Percentiles rank a stretch among this genome's conserved stretches.
Conservation (phyloP, 2,888 invertebrate genomes). For the Chrysolina oricalcia region DNA sequence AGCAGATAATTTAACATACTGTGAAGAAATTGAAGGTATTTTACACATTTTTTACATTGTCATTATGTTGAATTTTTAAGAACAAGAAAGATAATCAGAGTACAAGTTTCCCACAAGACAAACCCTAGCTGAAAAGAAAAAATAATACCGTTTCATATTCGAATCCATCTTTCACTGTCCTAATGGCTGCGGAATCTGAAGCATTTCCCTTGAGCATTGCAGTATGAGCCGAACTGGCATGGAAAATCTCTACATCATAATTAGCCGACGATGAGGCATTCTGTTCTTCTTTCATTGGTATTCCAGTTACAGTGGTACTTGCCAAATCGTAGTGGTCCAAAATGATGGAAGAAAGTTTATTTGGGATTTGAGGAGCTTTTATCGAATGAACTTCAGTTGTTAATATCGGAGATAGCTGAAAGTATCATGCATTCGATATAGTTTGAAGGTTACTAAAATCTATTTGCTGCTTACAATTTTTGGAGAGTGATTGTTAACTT, state of each 20-base stretch:
- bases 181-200: constrained; percentile 77
- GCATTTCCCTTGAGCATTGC: constrained; percentile 81
- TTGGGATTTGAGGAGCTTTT: constrained; percentile 83
- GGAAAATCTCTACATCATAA: constrained; percentile 98
- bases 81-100: too few species aligned
- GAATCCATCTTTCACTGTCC: constrained; percentile 82
- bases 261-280: constrained; percentile 98
- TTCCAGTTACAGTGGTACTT: constrained; percentile 95
- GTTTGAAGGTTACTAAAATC: neutral
- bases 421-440: constrained; percentile 31
- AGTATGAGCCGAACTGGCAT: constrained; percentile 88
- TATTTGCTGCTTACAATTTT: constrained; percentile 76
- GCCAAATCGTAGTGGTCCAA: constrained; percentile 92
- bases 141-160: constrained; percentile 81
- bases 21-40: too few species aligned
- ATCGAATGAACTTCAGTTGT: constrained; percentile 88
- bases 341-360: constrained; percentile 83
- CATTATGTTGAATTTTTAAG: too few species aligned
- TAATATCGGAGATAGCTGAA: constrained; percentile 80
- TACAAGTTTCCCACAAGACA: neutral
- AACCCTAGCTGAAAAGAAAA: constrained; percentile 4
- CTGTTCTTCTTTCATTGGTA: constrained; percentile 99
- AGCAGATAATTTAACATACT: too few species aligned
- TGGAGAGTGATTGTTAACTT: constrained; percentile 82
- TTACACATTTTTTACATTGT: too few species aligned